These are phyloP conservation scores for Yponomeuta malinellus DNA, from an alignment of 2,888 invertebrate genomes.

Conservation along the genomic window DNA sequence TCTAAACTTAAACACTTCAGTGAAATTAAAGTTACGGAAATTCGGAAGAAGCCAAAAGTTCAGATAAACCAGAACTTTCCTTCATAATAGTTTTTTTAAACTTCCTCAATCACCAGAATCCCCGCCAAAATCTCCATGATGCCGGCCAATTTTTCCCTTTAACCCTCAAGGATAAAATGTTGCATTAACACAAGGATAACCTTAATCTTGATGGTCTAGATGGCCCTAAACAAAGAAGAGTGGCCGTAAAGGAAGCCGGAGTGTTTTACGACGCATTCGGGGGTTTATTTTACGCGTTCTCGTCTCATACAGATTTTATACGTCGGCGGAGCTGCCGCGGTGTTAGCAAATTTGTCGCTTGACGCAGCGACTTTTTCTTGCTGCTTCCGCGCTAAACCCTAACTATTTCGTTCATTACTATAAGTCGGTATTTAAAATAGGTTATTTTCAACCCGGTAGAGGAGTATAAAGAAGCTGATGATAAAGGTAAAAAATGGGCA, in stretches of 20 bases:
- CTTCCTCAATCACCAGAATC: not conserved
- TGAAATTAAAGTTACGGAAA: no score
- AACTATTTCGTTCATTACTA: not conserved
- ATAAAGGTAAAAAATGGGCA: no score
- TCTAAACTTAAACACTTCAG: no score
- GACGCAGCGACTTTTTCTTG: conserved; percentile 26
- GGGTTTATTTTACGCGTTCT: conserved; percentile 62
- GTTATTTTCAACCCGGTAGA: no score
- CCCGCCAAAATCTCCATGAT: not conserved
- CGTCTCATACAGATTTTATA: conserved; percentile 66
- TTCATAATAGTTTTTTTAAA: not conserved
- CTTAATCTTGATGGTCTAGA: conserved; percentile 17
- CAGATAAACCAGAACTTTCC: no score
- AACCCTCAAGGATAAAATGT: conserved; percentile 18
- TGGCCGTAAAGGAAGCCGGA: conserved; percentile 40
- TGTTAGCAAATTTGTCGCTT: conserved; percentile 25
- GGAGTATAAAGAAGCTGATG: no score
- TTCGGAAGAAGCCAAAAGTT: no score
- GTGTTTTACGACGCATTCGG: conserved; percentile 58
- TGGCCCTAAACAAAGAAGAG: conserved; percentile 56
- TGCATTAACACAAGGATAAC: conserved; percentile 22
- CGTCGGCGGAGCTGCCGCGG: conserved; percentile 50
- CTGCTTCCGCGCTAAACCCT: not conserved
- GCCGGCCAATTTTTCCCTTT: conserved; percentile 4
- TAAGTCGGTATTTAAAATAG: no score